phyloP scores from a whole-genome alignment of 1,140 invertebrate species.

The Drosophila hydei region DNA sequence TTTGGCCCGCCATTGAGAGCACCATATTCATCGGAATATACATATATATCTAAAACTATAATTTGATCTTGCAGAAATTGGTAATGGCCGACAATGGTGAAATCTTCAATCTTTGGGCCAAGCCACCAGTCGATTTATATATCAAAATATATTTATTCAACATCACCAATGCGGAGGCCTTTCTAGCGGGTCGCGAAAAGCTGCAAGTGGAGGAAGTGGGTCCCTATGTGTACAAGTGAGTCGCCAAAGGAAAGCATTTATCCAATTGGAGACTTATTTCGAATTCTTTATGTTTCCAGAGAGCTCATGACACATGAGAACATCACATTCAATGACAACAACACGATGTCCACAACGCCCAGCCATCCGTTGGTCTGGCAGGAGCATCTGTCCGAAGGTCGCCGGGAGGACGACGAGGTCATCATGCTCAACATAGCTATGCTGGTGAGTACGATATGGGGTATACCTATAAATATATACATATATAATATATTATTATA shows the following conservation, averaged over 20 bases:
- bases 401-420: constrained; percentile 90
- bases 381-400: constrained; percentile 88
- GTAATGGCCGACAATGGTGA: constrained; percentile 89
- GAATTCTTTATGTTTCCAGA: constrained; percentile 83
- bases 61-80: constrained; percentile 87
- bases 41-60: background rate
- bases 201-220: constrained; percentile 92
- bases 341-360: constrained; percentile 88
- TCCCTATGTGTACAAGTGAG: constrained; percentile 95
- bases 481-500: constrained; percentile 3
- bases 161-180: constrained; percentile 93
- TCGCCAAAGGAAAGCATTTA: constrained; percentile 16
- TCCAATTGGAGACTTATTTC: background rate
- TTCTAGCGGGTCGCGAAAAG: constrained; percentile 89
- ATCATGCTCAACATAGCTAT: constrained; percentile 94
- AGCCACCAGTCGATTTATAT: constrained; percentile 92
- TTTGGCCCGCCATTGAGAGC: constrained; percentile 34
- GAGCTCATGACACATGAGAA: constrained; percentile 89
- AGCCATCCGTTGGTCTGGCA: constrained; percentile 89
- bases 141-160: constrained; percentile 95
- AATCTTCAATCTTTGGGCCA: constrained; percentile 93
- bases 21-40: constrained; percentile 14
- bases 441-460: no score
- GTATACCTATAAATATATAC: no score
- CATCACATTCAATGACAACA: constrained; percentile 90